These are phyloP conservation scores for Centroberyx gerrardi DNA, from an alignment of 2,797 vertebrate species.

Conservation along the genomic window DNA sequence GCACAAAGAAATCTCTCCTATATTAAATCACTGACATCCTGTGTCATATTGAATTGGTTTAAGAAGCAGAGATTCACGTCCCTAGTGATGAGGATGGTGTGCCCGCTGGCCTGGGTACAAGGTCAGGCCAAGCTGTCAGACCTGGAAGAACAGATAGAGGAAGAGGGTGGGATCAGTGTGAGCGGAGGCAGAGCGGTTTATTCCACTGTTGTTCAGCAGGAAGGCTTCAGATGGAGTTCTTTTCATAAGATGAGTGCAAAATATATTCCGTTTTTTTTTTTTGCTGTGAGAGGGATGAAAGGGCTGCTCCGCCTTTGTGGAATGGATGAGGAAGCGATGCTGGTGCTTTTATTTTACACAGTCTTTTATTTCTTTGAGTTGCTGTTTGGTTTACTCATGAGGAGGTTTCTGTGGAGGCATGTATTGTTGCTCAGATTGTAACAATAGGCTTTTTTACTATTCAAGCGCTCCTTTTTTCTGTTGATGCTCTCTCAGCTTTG, in stretches of 20 bases:
- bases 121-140: neutral
- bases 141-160: neutral
- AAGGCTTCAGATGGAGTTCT: neutral
- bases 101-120: neutral
- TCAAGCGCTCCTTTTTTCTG: constrained; percentile 22
- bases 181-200: neutral
- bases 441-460: constrained; percentile 44
- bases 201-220: neutral
- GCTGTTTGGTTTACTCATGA: constrained; percentile 31
- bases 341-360: constrained; percentile 13
- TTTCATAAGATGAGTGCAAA: neutral
- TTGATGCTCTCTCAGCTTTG: constrained; percentile 36
- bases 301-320: neutral
- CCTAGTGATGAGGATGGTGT: neutral
- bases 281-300: neutral
- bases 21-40: too few species aligned
- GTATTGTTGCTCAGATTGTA: constrained; percentile 29
- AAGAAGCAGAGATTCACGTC: neutral
- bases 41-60: too few species aligned
- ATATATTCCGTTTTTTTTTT: neutral
- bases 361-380: constrained; percentile 7
- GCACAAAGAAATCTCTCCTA: too few species aligned
- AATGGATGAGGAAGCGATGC: neutral
- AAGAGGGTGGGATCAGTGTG: neutral
- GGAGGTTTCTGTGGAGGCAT: constrained; percentile 16